Conservation (phyloP, 2,113 vertebrate species). For the Halcyon malimbica region DNA sequence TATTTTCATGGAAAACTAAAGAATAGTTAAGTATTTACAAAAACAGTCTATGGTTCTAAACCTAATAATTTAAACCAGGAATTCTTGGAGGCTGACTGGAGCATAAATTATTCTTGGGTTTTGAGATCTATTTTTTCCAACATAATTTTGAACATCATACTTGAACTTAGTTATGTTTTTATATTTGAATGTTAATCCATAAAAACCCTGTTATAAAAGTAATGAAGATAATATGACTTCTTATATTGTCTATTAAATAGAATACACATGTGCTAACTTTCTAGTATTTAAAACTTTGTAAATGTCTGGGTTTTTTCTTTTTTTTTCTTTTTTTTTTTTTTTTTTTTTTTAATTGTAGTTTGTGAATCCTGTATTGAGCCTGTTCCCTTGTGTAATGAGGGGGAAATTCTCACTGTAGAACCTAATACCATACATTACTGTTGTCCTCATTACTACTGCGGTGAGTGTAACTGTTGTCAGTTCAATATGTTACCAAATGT, state of each 20-base stretch:
- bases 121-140: not conserved
- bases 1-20: not conserved
- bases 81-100: not conserved
- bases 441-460: conserved; percentile 92
- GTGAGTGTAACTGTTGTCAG: conserved; percentile 73
- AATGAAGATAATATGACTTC: not conserved
- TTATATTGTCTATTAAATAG: not conserved
- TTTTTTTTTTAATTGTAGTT: conserved; percentile 60
- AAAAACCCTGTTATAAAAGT: not conserved
- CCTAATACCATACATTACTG: conserved; percentile 87
- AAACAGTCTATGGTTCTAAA: not conserved
- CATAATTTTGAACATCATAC: not conserved
- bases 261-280: not conserved
- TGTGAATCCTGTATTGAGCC: conserved; percentile 90
- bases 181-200: not conserved
- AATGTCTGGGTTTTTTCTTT: not conserved
- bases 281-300: not conserved
- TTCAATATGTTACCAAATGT: not conserved
- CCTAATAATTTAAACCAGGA: not conserved
- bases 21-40: not conserved
- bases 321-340: not conserved
- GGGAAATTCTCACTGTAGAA: conserved; percentile 91
- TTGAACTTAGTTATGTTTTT: not conserved
- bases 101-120: not conserved
- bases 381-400: conserved; percentile 84